Conservation (phyloP, 1,140 invertebrate genomes). For the Drosophila subpulchrella region DNA sequence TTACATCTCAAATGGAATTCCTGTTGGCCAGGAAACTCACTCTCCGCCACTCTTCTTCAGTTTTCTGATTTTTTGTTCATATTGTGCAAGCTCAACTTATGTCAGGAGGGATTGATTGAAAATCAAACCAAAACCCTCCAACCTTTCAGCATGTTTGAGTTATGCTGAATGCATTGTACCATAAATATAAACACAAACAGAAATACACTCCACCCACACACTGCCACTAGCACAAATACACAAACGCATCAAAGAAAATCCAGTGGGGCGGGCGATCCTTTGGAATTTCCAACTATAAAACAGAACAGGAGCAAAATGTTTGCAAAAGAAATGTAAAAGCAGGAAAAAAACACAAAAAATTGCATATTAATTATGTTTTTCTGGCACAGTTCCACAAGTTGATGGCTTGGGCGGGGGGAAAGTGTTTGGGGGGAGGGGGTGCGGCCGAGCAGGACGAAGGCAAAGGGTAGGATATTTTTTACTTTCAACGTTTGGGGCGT, state of each 20-base stretch:
- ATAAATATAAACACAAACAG: conserved; percentile 70
- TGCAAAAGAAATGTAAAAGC: conserved; percentile 51
- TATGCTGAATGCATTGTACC: conserved; percentile 75
- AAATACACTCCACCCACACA: conserved; percentile 19
- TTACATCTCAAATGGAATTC: neutral
- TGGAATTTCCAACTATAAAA: conserved; percentile 53
- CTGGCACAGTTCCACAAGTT: conserved; percentile 71
- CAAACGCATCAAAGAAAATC: conserved; percentile 60
- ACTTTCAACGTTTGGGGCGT: conserved; percentile 53
- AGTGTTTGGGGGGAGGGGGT: conserved; percentile 1
- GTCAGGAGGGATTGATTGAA: conserved; percentile 62
- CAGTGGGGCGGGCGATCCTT: conserved; percentile 32
- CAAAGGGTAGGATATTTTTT: conserved; percentile 34
- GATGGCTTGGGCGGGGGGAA: conserved; percentile 19
- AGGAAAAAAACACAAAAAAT: conserved; percentile 71
- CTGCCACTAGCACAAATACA: conserved; percentile 9
- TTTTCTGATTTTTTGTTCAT: neutral
- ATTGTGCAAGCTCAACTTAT: neutral
- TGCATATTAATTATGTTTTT: conserved; percentile 83
- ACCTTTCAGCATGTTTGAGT: conserved; percentile 77
- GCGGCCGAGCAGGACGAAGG: neutral
- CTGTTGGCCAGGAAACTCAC: neutral
- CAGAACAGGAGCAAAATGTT: conserved; percentile 52
- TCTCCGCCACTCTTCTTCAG: conserved; percentile 5
- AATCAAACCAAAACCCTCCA: conserved; percentile 74